Conservation (phyloP, 2,113 vertebrate species). For the Salvelinus namaycush region DNA sequence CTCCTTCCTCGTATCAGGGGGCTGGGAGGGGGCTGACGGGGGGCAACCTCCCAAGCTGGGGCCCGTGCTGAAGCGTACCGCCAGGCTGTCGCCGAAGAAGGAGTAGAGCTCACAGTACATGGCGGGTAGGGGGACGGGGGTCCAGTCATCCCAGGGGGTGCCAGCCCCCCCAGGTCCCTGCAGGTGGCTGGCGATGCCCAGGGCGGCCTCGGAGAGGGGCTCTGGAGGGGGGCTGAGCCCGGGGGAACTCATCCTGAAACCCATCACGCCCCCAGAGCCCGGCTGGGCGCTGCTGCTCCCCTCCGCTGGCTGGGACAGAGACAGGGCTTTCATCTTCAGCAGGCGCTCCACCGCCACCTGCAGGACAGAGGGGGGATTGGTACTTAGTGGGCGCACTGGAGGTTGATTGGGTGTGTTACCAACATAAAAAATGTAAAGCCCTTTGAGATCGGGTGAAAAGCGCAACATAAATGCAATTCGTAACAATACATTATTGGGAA, state of each 20-base stretch:
- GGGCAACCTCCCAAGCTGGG: slow-evolving; percentile 54
- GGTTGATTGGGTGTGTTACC: background rate
- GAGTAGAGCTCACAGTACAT: slow-evolving; percentile 90
- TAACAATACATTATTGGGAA: background rate
- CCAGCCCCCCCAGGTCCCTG: slow-evolving; percentile 66
- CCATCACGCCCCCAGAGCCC: slow-evolving; percentile 32
- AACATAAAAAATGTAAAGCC: background rate
- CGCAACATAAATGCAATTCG: background rate
- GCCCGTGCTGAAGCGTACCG: slow-evolving; percentile 85
- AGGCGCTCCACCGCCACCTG: slow-evolving; percentile 91
- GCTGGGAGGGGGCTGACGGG: slow-evolving; percentile 29
- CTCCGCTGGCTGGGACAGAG: slow-evolving; percentile 59
- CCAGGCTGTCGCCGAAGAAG: slow-evolving; percentile 91
- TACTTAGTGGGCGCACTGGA: background rate
- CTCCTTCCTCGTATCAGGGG: slow-evolving; percentile 74
- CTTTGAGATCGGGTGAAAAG: background rate
- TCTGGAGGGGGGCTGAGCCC: slow-evolving; percentile 62
- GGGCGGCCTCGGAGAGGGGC: slow-evolving; percentile 63
- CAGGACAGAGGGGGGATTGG: background rate
- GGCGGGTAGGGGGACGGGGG: slow-evolving; percentile 73
- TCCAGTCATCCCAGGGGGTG: slow-evolving; percentile 69
- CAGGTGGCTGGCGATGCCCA: slow-evolving; percentile 76
- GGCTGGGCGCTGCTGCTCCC: slow-evolving; percentile 11
- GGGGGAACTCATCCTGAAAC: slow-evolving; percentile 55
- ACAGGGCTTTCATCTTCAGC: slow-evolving; percentile 87